Conservation (phyloP, 2,113 vertebrate genomes). For the Lepisosteus oculatus region DNA sequence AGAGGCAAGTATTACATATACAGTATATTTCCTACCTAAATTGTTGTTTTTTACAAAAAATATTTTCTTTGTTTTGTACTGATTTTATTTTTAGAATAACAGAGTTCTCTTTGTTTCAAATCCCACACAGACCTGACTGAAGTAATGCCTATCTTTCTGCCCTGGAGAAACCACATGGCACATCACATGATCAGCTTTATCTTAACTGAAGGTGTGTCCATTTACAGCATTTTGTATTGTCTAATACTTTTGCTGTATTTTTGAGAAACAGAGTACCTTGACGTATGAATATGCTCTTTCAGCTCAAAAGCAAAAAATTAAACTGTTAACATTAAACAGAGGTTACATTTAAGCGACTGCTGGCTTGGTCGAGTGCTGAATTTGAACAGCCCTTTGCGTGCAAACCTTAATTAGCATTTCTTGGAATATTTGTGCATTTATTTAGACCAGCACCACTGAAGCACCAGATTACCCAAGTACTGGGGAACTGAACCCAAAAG, state of each 20-base stretch:
- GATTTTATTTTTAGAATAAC: no score
- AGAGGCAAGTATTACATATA: no score
- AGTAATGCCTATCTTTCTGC: no score
- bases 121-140: no score
- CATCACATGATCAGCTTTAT: no score
- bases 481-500: conserved; percentile 15
- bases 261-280: conserved; percentile 1
- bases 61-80: no score
- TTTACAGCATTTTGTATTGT: not conserved
- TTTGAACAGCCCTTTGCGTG: conserved; percentile 21
- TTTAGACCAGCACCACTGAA: conserved; percentile 9
- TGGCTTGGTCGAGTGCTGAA: conserved; percentile 1
- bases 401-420: conserved; percentile 23
- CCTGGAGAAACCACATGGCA: no score
- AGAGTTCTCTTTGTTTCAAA: no score
- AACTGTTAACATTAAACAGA: conserved; percentile 4
- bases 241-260: not conserved
- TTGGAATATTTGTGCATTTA: conserved; percentile 25
- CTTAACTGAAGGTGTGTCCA: no score
- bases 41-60: no score
- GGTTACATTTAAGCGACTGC: conserved; percentile 12
- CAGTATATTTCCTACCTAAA: no score
- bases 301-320: conserved; percentile 1
- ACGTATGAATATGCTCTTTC: not conserved
- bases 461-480: conserved; percentile 20